These are phyloP conservation scores for Pantherophis guttatus DNA, from an alignment of 2,113 vertebrate species.

Conservation along the genomic window DNA sequence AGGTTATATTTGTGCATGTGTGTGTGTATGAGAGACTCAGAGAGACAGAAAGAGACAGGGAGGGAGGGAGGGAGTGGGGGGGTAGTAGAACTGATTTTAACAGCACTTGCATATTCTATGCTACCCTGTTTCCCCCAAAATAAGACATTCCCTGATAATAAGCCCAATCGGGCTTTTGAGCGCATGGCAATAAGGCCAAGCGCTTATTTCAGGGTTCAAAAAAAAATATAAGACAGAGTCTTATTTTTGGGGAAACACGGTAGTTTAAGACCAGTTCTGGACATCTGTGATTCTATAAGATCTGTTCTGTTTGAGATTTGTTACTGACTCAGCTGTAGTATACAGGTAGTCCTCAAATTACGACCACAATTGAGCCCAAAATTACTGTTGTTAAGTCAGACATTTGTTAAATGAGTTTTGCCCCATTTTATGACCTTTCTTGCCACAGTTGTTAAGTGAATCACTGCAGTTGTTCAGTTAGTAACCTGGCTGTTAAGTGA, in stretches of 20 bases:
- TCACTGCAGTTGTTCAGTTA: background rate
- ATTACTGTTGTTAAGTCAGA: too few species aligned
- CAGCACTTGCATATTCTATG: background rate
- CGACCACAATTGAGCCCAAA: background rate
- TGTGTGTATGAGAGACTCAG: background rate
- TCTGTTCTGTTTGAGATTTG: background rate
- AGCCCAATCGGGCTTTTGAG: too few species aligned
- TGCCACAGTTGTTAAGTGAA: background rate
- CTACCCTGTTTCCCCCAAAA: too few species aligned
- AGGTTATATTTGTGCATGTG: background rate
- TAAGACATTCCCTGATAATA: too few species aligned
- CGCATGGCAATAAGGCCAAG: too few species aligned
- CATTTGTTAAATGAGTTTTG: too few species aligned
- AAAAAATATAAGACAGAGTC: too few species aligned
- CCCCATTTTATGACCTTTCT: too few species aligned
- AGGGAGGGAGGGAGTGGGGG: too few species aligned
- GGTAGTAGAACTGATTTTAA: background rate
- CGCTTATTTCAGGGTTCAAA: too few species aligned
- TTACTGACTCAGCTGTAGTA: background rate
- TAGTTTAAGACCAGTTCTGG: background rate
- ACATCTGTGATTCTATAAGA: background rate
- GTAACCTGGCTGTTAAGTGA: too few species aligned
- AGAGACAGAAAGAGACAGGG: background rate
- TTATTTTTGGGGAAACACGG: too few species aligned
- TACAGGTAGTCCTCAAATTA: background rate